These are phyloP conservation scores for Meles meles DNA, from an alignment of 2,113 vertebrate genomes.

Conservation along the genomic window DNA sequence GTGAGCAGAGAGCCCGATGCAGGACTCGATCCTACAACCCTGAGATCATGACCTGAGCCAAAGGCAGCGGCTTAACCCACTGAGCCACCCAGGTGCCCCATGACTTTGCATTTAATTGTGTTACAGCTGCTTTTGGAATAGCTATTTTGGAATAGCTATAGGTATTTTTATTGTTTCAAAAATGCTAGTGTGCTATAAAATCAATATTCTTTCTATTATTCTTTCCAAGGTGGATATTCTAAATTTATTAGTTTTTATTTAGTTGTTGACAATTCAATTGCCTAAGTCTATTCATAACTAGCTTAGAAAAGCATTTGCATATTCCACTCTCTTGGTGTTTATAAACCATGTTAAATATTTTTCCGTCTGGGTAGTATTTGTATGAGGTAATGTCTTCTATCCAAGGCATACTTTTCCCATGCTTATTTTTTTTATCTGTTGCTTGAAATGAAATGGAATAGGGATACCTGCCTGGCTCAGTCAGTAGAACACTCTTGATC, in stretches of 20 bases:
- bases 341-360: not conserved
- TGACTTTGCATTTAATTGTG: constrained; percentile 7
- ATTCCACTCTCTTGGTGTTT: not conserved
- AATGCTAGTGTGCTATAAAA: not conserved
- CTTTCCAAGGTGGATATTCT: not conserved
- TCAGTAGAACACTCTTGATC: not conserved
- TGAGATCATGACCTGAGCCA: too few relatives aligned
- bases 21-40: too few relatives aligned
- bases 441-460: not conserved
- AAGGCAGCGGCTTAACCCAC: too few relatives aligned
- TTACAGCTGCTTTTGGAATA: constrained; percentile 11
- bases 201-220: not conserved
- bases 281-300: not conserved
- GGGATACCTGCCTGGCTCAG: not conserved
- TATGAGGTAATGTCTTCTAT: not conserved
- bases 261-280: not conserved
- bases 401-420: not conserved
- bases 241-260: constrained; percentile 22
- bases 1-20: too few relatives aligned
- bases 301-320: not conserved
- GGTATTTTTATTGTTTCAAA: not conserved
- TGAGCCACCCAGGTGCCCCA: too few relatives aligned
- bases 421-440: not conserved
- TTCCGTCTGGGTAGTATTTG: not conserved
- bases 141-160: constrained; percentile 20